phyloP scores from a whole-genome alignment of 2,113 vertebrate genomes.

The Solea solea region DNA sequence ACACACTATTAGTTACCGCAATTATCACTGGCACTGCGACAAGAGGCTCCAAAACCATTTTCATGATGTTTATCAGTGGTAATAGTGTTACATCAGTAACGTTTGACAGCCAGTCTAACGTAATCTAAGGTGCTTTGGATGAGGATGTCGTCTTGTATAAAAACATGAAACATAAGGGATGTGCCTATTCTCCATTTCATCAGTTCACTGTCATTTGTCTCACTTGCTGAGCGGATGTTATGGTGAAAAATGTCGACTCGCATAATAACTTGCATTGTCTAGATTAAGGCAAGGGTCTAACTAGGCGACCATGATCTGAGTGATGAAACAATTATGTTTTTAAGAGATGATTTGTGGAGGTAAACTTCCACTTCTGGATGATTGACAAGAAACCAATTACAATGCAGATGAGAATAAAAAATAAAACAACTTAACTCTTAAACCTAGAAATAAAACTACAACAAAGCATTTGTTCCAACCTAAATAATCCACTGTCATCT shows the following conservation, averaged over 20 bases:
- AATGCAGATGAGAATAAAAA: neutral
- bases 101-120: conserved; percentile 21
- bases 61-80: conserved; percentile 22
- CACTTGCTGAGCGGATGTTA: neutral
- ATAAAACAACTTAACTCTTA: neutral
- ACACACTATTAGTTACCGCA: conserved; percentile 40
- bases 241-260: neutral
- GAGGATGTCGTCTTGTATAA: conserved; percentile 1
- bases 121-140: conserved; percentile 16
- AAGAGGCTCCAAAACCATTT: conserved; percentile 4
- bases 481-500: conserved; percentile 3
- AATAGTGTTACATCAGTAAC: conserved; percentile 11
- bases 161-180: conserved; percentile 16
- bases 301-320: neutral
- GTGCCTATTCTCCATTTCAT: neutral
- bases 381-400: conserved; percentile 6
- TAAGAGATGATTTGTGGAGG: neutral
- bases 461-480: neutral
- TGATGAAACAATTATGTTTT: neutral
- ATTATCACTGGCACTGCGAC: conserved; percentile 38
- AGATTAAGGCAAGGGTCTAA: neutral
- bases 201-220: neutral
- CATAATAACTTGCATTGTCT: neutral
- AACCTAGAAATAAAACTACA: conserved; percentile 7
- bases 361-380: neutral